phyloP scores from a whole-genome alignment of 2,797 vertebrate genomes.

The Eulemur coronatus region DNA sequence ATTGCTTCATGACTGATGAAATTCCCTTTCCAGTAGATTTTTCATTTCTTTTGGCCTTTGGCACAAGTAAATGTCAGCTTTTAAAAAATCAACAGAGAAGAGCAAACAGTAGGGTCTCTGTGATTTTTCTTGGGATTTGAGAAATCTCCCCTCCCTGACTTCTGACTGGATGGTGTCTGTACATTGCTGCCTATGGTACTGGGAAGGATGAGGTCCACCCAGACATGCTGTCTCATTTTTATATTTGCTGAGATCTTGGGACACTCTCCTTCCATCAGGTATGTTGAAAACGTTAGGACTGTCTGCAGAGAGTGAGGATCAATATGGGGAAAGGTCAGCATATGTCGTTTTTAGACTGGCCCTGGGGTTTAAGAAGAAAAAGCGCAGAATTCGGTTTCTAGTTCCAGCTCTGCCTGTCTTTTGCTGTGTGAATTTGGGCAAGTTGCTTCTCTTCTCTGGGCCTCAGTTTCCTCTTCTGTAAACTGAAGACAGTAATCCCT shows the following conservation, averaged over 20 bases:
- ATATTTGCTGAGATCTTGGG: constrained; percentile 66
- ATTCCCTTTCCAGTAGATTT: constrained; percentile 58
- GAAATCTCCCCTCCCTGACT: constrained; percentile 56
- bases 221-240: constrained; percentile 63
- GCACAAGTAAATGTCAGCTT: constrained; percentile 71
- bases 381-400: constrained; percentile 14
- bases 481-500: background rate
- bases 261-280: constrained; percentile 55
- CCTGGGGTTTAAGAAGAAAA: constrained; percentile 40
- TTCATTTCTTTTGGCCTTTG: constrained; percentile 74
- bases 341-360: background rate
- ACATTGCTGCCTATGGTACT: constrained; percentile 45
- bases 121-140: constrained; percentile 75
- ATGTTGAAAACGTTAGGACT: constrained; percentile 57
- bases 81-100: constrained; percentile 73
- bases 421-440: constrained; percentile 39
- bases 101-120: constrained; percentile 70
- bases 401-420: constrained; percentile 1
- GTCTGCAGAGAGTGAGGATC: constrained; percentile 24
- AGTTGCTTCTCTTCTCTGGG: constrained; percentile 32
- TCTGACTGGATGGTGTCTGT: constrained; percentile 57
- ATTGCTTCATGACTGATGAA: constrained; percentile 64
- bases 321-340: constrained; percentile 46
- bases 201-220: constrained; percentile 51
- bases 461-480: constrained; percentile 32